These are phyloP conservation scores for Cantharis rustica DNA, from an alignment of 2,888 invertebrate genomes.

Conservation along the genomic window DNA sequence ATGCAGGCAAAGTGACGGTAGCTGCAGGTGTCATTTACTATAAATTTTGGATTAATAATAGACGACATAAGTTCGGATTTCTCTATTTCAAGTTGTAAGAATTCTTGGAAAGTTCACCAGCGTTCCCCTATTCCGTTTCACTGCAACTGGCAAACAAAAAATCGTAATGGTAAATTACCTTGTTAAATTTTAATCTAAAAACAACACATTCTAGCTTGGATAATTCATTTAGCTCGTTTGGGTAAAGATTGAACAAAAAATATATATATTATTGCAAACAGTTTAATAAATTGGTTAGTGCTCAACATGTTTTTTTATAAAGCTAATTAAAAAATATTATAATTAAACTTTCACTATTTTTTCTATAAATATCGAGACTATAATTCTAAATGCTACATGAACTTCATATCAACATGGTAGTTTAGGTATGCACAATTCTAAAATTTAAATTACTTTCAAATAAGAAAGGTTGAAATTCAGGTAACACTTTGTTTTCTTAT, in stretches of 20 bases:
- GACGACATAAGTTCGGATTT: too few species aligned
- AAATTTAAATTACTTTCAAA: background rate
- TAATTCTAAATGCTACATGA: constrained; percentile 12
- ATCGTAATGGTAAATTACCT: too few species aligned
- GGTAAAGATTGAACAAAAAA: background rate
- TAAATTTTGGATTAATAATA: too few species aligned
- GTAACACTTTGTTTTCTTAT: background rate
- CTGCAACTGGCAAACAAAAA: too few species aligned
- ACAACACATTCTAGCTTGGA: too few species aligned
- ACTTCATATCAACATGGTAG: background rate
- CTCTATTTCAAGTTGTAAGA: too few species aligned
- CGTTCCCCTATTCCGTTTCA: too few species aligned
- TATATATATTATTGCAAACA: constrained; percentile 27
- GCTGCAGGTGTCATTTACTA: too few species aligned
- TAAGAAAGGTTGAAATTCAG: background rate
- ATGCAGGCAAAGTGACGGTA: too few species aligned
- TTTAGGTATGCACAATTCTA: background rate
- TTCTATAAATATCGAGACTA: constrained; percentile 11
- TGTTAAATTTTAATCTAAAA: too few species aligned
- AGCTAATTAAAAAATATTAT: constrained; percentile 28
- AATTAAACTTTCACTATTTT: constrained; percentile 17
- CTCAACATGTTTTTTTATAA: constrained; percentile 31
- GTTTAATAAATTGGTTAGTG: constrained; percentile 34
- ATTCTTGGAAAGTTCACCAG: too few species aligned
- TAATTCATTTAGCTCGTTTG: background rate